A percentile compares a stretch with the other conserved stretches of the same genome.
Evolutionary conservation across 2,797 vertebrate species (phyloP).

Genomic region (Eospalax fontanierii): DNA sequence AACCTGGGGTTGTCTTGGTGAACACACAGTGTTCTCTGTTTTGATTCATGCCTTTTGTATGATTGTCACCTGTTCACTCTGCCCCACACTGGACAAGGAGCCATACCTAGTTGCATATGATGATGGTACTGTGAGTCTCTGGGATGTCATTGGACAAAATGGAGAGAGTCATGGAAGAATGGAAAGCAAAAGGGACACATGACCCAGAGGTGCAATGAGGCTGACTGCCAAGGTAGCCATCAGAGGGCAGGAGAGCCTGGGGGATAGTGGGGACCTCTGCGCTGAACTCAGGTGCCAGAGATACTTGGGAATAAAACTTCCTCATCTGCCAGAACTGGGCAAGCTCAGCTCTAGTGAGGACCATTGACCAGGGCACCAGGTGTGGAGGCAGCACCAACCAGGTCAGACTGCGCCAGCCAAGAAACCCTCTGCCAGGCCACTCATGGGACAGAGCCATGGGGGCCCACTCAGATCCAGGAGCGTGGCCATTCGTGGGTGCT

Average conservation of each 20-base stretch:
- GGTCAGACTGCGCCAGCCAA: not conserved
- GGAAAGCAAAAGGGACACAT: fast-evolving
- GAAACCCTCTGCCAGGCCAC: not conserved
- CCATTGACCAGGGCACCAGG: not conserved
- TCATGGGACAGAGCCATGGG: not conserved
- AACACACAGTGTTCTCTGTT: too few relatives aligned
- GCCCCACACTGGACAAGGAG: fast-evolving
- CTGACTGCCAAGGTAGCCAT: not conserved
- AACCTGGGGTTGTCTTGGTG: too few relatives aligned
- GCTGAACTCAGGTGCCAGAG: not conserved
- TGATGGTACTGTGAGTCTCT: fast-evolving
- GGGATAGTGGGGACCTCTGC: not conserved
- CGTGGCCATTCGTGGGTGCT: not conserved
- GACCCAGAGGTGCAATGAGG: fast-evolving
- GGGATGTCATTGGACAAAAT: too few relatives aligned
- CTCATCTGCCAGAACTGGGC: too few relatives aligned
- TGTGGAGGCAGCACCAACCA: not conserved
- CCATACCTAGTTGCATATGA: not conserved
- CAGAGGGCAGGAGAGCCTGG: not conserved
- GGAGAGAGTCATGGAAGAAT: fast-evolving
- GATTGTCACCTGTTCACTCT: too few relatives aligned
- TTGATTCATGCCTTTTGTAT: fast-evolving
- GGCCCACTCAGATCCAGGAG: not conserved
- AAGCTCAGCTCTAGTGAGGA: not conserved
- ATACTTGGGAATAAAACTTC: not conserved